Percentiles rank a stretch among this genome's conserved stretches.
Evolutionary conservation across 2,797 vertebrate genomes (phyloP).

Genomic region (Hippocampus kuda): DNA sequence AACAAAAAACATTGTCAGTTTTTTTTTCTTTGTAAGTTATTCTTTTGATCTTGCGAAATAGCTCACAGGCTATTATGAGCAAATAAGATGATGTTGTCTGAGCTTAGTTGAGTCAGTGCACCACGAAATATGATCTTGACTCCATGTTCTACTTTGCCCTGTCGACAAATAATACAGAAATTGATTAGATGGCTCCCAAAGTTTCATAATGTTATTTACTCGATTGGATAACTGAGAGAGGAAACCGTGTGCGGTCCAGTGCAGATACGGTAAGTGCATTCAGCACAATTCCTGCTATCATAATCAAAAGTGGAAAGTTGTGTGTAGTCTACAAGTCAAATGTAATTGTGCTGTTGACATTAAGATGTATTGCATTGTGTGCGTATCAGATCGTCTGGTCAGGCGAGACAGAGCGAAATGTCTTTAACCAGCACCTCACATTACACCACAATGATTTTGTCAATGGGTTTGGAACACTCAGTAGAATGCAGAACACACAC

Average conservation of each 20-base stretch:
- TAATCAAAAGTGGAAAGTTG: constrained; percentile 59
- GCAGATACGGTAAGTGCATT: constrained; percentile 54
- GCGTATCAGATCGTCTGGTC: not conserved
- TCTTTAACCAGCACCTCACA: not conserved
- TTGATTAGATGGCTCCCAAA: constrained; percentile 59
- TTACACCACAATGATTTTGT: not conserved
- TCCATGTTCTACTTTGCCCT: constrained; percentile 48
- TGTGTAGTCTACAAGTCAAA: constrained; percentile 30
- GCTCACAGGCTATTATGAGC: constrained; percentile 32
- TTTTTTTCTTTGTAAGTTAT: not conserved
- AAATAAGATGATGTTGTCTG: constrained; percentile 34
- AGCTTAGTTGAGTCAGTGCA: constrained; percentile 26
- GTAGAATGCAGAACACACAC: not conserved
- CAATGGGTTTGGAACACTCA: not conserved
- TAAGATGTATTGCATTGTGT: constrained; percentile 21
- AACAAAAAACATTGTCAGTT: not conserved
- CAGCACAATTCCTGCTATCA: constrained; percentile 62
- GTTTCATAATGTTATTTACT: constrained; percentile 63
- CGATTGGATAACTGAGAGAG: constrained; percentile 56
- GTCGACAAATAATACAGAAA: constrained; percentile 61
- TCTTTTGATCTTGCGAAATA: constrained; percentile 33
- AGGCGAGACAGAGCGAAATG: not conserved
- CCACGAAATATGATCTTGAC: constrained; percentile 50
- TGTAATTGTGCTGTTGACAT: constrained; percentile 33
- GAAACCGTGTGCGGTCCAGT: constrained; percentile 42